phyloP scores from a whole-genome alignment of 2,888 invertebrate genomes.

The Rambutsinella grinnellia region DNA sequence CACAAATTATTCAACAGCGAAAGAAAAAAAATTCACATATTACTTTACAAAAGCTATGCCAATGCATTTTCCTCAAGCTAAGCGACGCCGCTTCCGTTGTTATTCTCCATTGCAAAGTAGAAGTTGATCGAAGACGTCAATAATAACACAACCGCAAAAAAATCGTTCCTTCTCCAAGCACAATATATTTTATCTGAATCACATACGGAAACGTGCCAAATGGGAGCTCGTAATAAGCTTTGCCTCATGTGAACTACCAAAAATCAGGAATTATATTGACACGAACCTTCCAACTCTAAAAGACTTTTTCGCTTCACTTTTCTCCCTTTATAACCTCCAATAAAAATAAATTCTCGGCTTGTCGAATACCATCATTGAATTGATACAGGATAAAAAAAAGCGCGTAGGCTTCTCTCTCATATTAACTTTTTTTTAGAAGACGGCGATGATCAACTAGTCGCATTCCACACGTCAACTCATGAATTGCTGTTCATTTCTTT shows the following conservation, averaged over 20 bases:
- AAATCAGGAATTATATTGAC: neutral
- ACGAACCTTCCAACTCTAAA: neutral
- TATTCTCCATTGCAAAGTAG: neutral
- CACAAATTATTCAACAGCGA: constrained; percentile 24
- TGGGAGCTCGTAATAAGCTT: constrained; percentile 52
- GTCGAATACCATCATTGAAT: constrained; percentile 30
- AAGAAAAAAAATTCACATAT: constrained; percentile 43
- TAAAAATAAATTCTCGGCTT: constrained; percentile 35
- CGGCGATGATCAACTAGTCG: constrained; percentile 52
- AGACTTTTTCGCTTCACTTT: neutral
- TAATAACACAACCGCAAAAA: constrained; percentile 20
- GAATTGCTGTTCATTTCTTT: constrained; percentile 61
- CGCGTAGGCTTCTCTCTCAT: constrained; percentile 52
- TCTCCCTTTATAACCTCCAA: neutral
- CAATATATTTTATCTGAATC: constrained; percentile 10
- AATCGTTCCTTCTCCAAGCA: neutral
- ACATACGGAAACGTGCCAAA: constrained; percentile 57
- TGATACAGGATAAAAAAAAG: constrained; percentile 2
- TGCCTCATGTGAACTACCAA: constrained; percentile 40
- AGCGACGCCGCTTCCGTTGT: constrained; percentile 30
- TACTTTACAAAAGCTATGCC: constrained; percentile 6
- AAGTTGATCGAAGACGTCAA: constrained; percentile 35
- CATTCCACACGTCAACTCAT: constrained; percentile 60
- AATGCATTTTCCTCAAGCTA: too few relatives aligned
- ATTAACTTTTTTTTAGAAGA: constrained; percentile 46